Conservation (phyloP, 2,797 vertebrate species). For the Cossypha dichroa region DNA sequence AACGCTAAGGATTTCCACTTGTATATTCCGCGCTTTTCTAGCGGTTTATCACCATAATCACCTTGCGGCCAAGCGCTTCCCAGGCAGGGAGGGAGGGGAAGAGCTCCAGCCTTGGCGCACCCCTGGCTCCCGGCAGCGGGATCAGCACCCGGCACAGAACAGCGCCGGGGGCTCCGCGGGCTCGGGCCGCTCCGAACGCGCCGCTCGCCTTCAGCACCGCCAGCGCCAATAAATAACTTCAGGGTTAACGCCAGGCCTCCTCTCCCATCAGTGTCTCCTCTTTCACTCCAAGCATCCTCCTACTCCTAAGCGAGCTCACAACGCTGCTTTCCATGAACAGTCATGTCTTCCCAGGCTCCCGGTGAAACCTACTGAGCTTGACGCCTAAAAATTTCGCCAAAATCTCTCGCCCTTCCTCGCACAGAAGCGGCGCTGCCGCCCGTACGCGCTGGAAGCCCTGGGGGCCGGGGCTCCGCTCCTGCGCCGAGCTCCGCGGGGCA, state of each 20-base stretch:
- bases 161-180: slow-evolving; percentile 27
- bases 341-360: slow-evolving; percentile 18
- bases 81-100: neutral
- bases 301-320: neutral
- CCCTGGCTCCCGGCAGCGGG: neutral
- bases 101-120: neutral
- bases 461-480: neutral
- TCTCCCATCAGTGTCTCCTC: neutral
- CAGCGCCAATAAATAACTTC: neutral
- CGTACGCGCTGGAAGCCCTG: neutral
- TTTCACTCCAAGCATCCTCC: neutral
- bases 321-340: slow-evolving; percentile 11
- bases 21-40: neutral
- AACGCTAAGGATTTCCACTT: slow-evolving; percentile 47
- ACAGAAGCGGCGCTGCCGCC: neutral
- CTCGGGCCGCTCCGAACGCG: neutral
- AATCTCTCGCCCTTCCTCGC: neutral
- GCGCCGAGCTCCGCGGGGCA: neutral
- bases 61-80: neutral
- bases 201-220: neutral
- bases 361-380: slow-evolving; percentile 7
- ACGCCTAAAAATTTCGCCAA: neutral
- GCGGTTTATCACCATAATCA: neutral
- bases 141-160: slow-evolving; percentile 77
- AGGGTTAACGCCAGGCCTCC: neutral